Conservation (phyloP, 2,113 vertebrate species). For the Pygathrix nemaeus region DNA sequence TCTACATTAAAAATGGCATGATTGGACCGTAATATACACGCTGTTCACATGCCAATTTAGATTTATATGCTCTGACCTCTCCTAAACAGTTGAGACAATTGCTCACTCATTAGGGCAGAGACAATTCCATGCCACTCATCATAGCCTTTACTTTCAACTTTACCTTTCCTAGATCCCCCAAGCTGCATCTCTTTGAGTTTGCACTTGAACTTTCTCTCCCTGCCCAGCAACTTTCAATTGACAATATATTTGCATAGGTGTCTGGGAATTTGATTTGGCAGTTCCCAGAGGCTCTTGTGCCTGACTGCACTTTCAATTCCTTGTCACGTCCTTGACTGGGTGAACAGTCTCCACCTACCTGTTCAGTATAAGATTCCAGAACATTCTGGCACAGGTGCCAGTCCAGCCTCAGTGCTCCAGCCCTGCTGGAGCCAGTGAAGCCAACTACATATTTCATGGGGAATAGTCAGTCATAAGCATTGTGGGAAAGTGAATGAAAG, state of each 20-base stretch:
- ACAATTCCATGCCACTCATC: background rate
- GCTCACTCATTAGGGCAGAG: background rate
- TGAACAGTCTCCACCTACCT: background rate
- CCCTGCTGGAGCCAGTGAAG: background rate
- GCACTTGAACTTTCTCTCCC: conserved; percentile 7
- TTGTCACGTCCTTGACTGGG: background rate
- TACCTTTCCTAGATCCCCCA: background rate
- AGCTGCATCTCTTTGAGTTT: background rate
- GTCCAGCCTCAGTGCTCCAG: background rate
- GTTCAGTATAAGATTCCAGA: background rate
- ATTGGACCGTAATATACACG: background rate
- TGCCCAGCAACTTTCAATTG: background rate
- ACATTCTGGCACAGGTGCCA: background rate
- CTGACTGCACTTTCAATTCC: background rate
- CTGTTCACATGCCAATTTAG: background rate
- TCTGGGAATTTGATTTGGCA: background rate
- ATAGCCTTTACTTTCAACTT: background rate
- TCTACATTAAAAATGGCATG: background rate
- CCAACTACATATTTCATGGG: background rate
- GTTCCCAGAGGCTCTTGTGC: background rate
- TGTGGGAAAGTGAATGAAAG: background rate
- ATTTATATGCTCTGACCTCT: background rate
- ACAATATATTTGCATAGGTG: background rate
- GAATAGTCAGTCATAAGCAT: background rate
- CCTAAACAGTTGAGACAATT: background rate